Evolutionary conservation across 1,140 invertebrate genomes (phyloP).

Genomic region (Trinorchestia longiramus): DNA sequence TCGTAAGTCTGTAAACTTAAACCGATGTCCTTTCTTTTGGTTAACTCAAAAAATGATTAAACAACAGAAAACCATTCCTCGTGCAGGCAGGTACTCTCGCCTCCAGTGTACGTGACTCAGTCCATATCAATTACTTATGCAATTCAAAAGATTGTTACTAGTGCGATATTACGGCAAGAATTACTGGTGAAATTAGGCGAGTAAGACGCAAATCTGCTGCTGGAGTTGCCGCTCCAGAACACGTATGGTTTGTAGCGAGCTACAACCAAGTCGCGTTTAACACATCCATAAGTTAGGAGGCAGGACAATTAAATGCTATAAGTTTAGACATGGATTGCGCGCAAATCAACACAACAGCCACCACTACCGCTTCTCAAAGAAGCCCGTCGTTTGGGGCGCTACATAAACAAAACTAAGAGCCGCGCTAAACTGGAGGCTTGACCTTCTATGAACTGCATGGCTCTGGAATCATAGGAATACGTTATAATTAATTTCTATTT

Average conservation of each 20-base stretch:
- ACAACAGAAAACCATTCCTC: no score
- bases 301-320: slow-evolving; percentile 30
- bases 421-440: neutral
- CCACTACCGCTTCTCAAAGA: neutral
- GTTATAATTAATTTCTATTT: neutral
- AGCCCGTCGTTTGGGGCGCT: neutral
- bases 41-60: neutral
- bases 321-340: slow-evolving; percentile 4
- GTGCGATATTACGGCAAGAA: neutral
- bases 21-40: neutral
- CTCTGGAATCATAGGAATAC: neutral
- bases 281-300: neutral
- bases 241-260: neutral
- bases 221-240: neutral
- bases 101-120: neutral
- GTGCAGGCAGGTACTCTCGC: neutral
- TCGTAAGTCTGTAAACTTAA: neutral
- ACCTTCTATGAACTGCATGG: neutral
- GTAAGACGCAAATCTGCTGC: neutral
- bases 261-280: neutral
- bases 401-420: neutral
- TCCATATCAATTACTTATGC: neutral
- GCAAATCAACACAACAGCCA: neutral
- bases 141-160: neutral
- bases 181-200: neutral